Evolutionary conservation across 1,140 invertebrate genomes (phyloP), one percentile per base, ranked within the genome.

Genomic region (Mactra quadrangularis): DNA sequence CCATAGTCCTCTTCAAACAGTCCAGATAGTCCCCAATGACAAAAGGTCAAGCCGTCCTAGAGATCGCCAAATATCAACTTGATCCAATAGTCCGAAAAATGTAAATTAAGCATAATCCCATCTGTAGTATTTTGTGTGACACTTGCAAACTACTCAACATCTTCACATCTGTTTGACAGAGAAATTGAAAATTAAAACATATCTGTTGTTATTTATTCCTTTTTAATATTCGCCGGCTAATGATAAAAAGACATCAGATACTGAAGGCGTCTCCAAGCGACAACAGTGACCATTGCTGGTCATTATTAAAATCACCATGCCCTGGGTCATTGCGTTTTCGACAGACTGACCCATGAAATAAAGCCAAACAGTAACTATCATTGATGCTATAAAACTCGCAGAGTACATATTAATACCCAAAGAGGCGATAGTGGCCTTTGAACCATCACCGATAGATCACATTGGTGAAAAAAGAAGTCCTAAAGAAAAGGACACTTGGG

Each of bases 201-300:
- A 76, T 60, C 53, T 76, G 38, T 45, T 62, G 41, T 76, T 76
- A 76, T 76, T 76, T 76, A 76, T 76, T 64, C 74, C 59, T 60
- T 76, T 76, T 76, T 76, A 64, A 75, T 76, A 25, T 53, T 50
- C 38, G 50, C 57, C 29, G 25, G 35, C 55, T 62, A 76, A 76
- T 62, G 55, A 62, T 62, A 62, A 76, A 76, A 76, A 33, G 74
- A 76, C 59, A 76, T 76, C 74, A 76, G 74, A 76, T 76, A 76
- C 45, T 22, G 74, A 60, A 60, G 71, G 74, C 74, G 74, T 76
- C 59, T 31, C 35, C 59, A 13, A 60, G 9, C 29, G 57, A 76
- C 31, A 38, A 50, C 27, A 33, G 41, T 64, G 74, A 64, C 74
- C 74, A 76, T 19, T 62, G 33, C 70, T 72, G 22, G 29, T 76